Base-by-base conservation (phyloP, 2,113 vertebrate species). In the Acinonyx jubatus region DNA sequence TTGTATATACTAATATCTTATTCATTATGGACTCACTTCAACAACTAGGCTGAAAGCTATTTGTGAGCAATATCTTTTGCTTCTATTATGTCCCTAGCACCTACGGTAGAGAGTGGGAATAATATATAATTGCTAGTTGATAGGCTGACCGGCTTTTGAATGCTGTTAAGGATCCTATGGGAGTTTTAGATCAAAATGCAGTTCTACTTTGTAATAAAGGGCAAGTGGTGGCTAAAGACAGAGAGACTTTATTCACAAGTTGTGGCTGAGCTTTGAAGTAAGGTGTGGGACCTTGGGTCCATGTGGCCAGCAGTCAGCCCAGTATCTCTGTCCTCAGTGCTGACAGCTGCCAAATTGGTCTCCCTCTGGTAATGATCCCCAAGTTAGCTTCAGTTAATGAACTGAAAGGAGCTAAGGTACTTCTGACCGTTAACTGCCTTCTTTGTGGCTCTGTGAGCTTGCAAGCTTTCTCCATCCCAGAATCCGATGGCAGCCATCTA, bases 341-440 rank as follows among this genome's bases (percentile, higher is more conserved):
- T 87, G 61, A 87, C 45, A 91, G 93, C 31, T 97, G 92, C 95
- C 97, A 97, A 97, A 97, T 94, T 95, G 84, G 80, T 84, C 93
- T 96, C 73, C 84, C 50, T 97, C 68, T 74, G 86, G 48, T 87
- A 96, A 97, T 52, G 78, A 94, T 93, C 7, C 94, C 78, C 82
- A 89, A 38, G 88, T 89, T 96, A 87, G 68, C 82, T 74, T 97
- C 97, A 89, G 76, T 98, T 98, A 98, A 97, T 97, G 95, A 98
- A 94, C 92, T 94, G 85, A 96, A 87, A 93, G 63, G 50, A 96
- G 16, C 94, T 89, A 73, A 96, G 98, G 95, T 97, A 96, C 63
- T 95, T 95, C 95, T 89, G 85, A 89, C 73, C 82, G 96, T 98
- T 97, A 97, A 96, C 61, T 89, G 94, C 55, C 57, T 97, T 87